phyloP scores from a whole-genome alignment of 2,113 vertebrate species.

The Phycodurus eques region DNA sequence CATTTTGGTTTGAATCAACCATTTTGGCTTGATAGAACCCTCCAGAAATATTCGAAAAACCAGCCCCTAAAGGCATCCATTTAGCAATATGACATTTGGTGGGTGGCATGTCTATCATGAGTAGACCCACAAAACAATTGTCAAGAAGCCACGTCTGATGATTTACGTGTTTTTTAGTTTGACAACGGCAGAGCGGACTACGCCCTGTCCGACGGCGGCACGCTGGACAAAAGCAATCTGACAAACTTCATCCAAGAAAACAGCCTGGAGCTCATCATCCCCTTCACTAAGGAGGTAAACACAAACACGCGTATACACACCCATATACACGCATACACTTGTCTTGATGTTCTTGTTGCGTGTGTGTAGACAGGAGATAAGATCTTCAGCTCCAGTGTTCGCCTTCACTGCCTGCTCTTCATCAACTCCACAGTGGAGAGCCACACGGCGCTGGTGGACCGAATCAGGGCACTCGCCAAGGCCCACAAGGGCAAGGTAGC shows the following conservation, averaged over 20 bases:
- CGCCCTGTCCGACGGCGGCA: conserved; percentile 51
- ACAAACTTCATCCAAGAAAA: conserved; percentile 75
- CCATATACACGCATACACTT: neutral
- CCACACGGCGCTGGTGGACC: conserved; percentile 63
- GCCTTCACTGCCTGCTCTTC: conserved; percentile 85
- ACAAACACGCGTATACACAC: neutral
- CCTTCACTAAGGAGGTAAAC: conserved; percentile 79
- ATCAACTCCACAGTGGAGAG: conserved; percentile 75
- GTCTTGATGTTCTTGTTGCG: neutral
- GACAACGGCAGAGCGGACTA: conserved; percentile 82
- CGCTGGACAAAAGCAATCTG: conserved; percentile 70
- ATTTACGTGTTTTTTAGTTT: conserved; percentile 65
- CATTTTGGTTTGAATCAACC: no score
- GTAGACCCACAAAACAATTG: no score
- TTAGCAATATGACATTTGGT: neutral
- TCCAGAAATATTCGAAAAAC: no score
- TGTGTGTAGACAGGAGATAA: conserved; percentile 71
- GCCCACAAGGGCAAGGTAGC: conserved; percentile 80
- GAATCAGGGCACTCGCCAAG: conserved; percentile 62
- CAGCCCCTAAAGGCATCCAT: no score
- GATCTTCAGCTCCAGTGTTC: conserved; percentile 81
- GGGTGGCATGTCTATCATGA: neutral
- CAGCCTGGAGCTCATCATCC: conserved; percentile 81
- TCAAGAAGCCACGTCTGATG: no score
- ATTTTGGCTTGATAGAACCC: no score